Base-by-base conservation (phyloP, 2,113 vertebrate species). In the Semnornis frantzii region DNA sequence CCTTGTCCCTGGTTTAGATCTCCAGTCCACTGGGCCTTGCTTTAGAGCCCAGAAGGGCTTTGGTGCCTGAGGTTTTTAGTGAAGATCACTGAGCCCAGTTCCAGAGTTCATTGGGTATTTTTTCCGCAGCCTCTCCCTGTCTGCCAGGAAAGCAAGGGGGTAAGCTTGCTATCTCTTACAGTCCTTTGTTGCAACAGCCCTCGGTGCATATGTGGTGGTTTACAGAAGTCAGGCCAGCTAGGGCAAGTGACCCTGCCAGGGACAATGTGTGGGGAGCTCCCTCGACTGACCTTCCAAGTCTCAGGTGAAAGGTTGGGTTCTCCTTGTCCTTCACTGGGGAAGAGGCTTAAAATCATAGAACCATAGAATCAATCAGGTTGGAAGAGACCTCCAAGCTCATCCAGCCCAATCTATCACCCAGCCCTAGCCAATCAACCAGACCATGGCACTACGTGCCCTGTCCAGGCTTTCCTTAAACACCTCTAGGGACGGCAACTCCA, bases 261-360 rank as follows among this genome's bases (percentile, higher is more conserved):
- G 54, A 75, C 59, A 54, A 28, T 33, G 60, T 42, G 68, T 52
- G 60, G 78, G 72, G 87, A 89, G 75, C 75, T 92, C 75, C 89
- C 75, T 87, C 87, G 95, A 28, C 80, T 92, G 75, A 85, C 91
- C 42, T 91, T 48, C 48, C 15, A 39, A 3, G 12, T 82, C 25
- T 68, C 34, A 28, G 20, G 8, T 82, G 33, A 62, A 68, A 46
- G 17, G 6, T 39, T 85, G 42, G 58, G 6, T 71, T 70, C 37
- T 57, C 33, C 2, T 3, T 31, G 20, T 30, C 57, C 34, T 84
- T 82, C 27, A 10, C 6, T 31, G 9, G 16, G 27, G 42, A 34
- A 77, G 21, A 48, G 37, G 37, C 37, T 37, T 37, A 37, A 37
- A 37, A 37, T 37, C 37, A 37, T 37, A 37, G 37, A 37, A 37